Evolutionary conservation across 2,113 vertebrate species (phyloP).

Genomic region (Hyperopisus bebe): DNA sequence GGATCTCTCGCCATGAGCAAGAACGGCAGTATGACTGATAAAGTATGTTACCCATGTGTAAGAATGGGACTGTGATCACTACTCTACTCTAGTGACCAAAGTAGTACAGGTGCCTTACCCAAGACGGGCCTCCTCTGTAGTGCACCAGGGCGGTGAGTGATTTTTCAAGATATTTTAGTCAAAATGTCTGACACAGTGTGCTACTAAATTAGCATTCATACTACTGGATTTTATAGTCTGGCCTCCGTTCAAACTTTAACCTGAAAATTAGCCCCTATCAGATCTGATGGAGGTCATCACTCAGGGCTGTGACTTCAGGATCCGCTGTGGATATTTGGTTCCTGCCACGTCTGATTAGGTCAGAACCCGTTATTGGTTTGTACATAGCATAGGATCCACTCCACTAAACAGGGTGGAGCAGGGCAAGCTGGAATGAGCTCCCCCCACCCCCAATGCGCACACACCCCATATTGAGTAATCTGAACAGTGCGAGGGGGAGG

Average conservation of each 20-base stretch:
- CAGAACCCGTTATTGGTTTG: not conserved
- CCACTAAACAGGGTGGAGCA: not conserved
- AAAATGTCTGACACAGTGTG: not conserved
- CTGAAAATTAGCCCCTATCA: not conserved
- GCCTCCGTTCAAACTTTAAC: not conserved
- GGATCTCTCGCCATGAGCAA: not conserved
- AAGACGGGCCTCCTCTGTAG: not conserved
- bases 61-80: not conserved
- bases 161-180: not conserved
- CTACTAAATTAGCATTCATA: not conserved
- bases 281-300: not conserved
- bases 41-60: not conserved
- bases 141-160: not conserved
- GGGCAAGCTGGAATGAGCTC: not conserved
- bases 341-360: not conserved
- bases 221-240: not conserved
- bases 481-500: no score
- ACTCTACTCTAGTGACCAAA: not conserved
- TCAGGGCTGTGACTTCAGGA: not conserved
- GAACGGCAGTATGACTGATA: not conserved
- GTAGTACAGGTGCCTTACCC: not conserved
- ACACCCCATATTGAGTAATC: not conserved
- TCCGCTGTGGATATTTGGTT: not conserved
- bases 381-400: not conserved
- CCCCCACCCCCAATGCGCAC: not conserved